These are phyloP conservation scores for Smittia sp. DNA, from an alignment of 2,888 invertebrate species.

Conservation along the genomic window DNA sequence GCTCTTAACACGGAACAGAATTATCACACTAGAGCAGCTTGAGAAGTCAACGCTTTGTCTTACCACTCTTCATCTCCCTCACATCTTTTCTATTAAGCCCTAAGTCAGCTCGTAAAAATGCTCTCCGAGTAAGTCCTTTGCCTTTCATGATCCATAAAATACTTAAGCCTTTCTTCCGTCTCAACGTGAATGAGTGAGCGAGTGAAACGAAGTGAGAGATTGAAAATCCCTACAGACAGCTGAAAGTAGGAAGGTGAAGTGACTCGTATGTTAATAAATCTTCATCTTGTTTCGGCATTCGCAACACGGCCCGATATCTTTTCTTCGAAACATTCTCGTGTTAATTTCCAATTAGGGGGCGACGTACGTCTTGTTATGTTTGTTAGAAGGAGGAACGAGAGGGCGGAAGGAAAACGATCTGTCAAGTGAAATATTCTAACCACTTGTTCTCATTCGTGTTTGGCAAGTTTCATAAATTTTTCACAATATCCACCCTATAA, in stretches of 20 bases:
- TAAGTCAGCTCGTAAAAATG: too few species aligned
- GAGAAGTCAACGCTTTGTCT: too few species aligned
- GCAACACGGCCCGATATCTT: neutral
- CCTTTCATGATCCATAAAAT: neutral
- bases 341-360: neutral
- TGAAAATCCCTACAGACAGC: neutral
- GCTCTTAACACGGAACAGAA: too few species aligned
- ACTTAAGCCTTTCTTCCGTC: neutral
- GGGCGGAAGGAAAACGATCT: neutral
- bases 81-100: too few species aligned
- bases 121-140: neutral
- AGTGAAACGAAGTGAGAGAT: neutral
- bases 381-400: neutral
- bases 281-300: conserved; percentile 5
- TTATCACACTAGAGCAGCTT: too few species aligned
- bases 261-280: neutral
- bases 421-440: neutral
- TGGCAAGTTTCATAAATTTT: neutral
- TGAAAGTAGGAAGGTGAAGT: neutral
- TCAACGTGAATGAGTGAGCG: neutral
- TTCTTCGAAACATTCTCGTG: too few species aligned
- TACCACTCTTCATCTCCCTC: too few species aligned
- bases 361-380: neutral
- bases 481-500: neutral
- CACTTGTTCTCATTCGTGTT: neutral